Percentiles rank a stretch among this genome's conserved stretches.
Conservation (phyloP, 2,888 invertebrate species). For the Idaea aversata region DNA sequence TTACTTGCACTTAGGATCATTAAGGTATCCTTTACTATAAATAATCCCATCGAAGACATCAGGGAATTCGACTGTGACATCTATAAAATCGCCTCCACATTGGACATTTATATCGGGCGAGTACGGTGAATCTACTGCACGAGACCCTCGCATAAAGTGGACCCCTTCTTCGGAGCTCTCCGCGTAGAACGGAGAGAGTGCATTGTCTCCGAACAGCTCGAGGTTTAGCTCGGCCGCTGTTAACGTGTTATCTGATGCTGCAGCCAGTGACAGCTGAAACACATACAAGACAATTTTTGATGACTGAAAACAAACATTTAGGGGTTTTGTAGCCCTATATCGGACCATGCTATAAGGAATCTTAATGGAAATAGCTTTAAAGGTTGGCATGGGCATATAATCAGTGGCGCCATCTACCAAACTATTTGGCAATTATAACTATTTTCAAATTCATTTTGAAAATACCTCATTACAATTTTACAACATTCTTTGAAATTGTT, state of each 20-base stretch:
- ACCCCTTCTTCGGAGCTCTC: slow-evolving; percentile 64
- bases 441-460: too few species aligned
- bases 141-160: slow-evolving; percentile 67
- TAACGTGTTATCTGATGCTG: slow-evolving; percentile 72
- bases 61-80: slow-evolving; percentile 83
- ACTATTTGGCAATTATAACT: too few species aligned
- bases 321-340: too few species aligned
- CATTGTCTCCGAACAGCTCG: slow-evolving; percentile 61
- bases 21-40: slow-evolving; percentile 85
- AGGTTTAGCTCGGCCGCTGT: slow-evolving; percentile 71
- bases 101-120: slow-evolving; percentile 82
- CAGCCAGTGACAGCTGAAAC: slow-evolving; percentile 75
- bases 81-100: slow-evolving; percentile 79
- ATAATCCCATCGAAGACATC: slow-evolving; percentile 84
- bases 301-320: too few species aligned
- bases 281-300: not conserved
- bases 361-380: too few species aligned
- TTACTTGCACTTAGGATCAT: slow-evolving; percentile 85
- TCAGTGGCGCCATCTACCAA: too few species aligned
- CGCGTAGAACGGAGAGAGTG: slow-evolving; percentile 64
- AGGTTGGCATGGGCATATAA: too few species aligned
- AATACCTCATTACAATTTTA: too few species aligned
- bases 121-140: slow-evolving; percentile 75
- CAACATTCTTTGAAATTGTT: too few species aligned
- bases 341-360: too few species aligned